These are phyloP conservation scores for Centropristis striata DNA, from an alignment of 2,113 vertebrate species.

Conservation along the genomic window DNA sequence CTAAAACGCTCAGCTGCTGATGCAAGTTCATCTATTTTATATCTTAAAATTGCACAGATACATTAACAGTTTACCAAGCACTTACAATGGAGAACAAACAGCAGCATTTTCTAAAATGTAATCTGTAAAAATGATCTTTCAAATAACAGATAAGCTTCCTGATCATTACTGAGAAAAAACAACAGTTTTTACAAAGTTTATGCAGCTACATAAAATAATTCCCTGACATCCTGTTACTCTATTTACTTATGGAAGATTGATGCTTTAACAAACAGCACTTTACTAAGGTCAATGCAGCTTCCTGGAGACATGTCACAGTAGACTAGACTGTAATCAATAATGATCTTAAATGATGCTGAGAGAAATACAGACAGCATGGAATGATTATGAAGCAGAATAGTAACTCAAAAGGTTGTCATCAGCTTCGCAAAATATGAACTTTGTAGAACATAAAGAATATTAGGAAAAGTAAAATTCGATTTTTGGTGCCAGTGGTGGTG, in stretches of 20 bases:
- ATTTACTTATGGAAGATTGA: constrained; percentile 25
- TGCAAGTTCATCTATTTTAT: not conserved
- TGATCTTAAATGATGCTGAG: constrained; percentile 24
- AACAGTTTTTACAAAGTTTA: constrained; percentile 1
- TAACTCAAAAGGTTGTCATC: not conserved
- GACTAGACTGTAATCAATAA: constrained; percentile 48
- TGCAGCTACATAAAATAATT: not conserved
- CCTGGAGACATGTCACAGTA: constrained; percentile 31
- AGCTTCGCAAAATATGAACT: not conserved
- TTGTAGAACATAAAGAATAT: not conserved
- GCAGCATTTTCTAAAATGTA: not conserved
- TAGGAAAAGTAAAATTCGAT: constrained; percentile 1
- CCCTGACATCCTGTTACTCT: constrained; percentile 12
- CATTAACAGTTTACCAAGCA: not conserved
- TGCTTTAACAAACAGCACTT: constrained; percentile 49
- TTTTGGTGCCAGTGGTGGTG: not conserved
- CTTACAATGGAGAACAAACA: not conserved
- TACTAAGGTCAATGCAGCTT: constrained; percentile 46
- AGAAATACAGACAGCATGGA: constrained; percentile 21
- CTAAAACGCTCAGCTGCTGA: not conserved
- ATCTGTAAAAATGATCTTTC: not conserved
- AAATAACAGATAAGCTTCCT: constrained; percentile 5
- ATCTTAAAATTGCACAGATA: not conserved
- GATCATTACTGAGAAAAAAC: constrained; percentile 2
- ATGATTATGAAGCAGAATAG: constrained; percentile 8